Percentiles rank a stretch among this genome's conserved stretches.
Evolutionary conservation across 2,888 invertebrate species (phyloP).

Genomic region (Mayetiola destructor): DNA sequence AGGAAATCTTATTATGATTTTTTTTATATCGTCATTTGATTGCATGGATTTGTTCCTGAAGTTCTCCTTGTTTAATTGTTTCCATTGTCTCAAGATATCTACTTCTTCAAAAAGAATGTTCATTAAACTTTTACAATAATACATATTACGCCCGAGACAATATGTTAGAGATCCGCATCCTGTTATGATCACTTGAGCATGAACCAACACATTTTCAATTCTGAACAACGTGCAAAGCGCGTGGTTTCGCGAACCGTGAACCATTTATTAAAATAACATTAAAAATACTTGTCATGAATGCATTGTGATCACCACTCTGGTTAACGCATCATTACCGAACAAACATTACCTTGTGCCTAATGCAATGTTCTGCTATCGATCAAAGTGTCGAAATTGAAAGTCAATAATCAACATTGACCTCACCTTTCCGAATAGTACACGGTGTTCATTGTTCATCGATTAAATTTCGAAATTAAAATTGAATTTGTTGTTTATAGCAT

Average conservation of each 20-base stretch:
- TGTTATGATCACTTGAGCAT: not conserved
- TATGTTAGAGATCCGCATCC: too few relatives aligned
- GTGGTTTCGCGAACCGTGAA: slow-evolving; percentile 5
- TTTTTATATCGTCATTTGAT: too few relatives aligned
- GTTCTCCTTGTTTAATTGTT: too few relatives aligned
- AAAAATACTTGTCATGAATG: not conserved
- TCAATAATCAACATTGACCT: slow-evolving; percentile 3
- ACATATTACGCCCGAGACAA: not conserved
- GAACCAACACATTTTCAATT: not conserved
- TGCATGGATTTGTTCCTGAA: too few relatives aligned
- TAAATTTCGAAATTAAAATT: not conserved
- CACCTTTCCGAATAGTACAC: too few relatives aligned
- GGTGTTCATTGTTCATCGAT: too few relatives aligned
- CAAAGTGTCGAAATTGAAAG: not conserved
- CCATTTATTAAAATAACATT: slow-evolving; percentile 5
- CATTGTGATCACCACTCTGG: not conserved
- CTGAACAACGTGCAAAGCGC: too few relatives aligned
- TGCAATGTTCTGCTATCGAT: not conserved
- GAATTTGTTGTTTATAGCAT: slow-evolving; percentile 7
- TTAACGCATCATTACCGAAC: not conserved
- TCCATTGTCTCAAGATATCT: too few relatives aligned
- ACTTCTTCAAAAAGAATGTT: too few relatives aligned
- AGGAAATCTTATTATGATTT: too few relatives aligned
- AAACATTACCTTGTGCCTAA: not conserved
- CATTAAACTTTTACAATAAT: not conserved